Evolutionary conservation across 2,888 invertebrate species (phyloP).

Genomic region (Clistopyga incitator): DNA sequence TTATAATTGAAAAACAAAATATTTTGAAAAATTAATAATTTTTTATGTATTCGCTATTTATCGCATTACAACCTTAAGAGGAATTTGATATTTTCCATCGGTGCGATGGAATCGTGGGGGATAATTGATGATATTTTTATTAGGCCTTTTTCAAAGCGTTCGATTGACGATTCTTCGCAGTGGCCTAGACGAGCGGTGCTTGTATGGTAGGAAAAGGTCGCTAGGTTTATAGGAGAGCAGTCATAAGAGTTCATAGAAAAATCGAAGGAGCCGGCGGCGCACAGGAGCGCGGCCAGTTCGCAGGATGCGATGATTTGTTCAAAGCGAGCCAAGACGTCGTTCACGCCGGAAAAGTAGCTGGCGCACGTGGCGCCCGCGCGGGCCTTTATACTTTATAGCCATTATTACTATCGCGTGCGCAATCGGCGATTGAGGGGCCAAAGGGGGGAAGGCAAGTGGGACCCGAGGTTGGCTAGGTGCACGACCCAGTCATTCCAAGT

Average conservation of each 20-base stretch:
- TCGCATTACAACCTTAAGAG: too few relatives aligned
- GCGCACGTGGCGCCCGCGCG: constrained; percentile 47
- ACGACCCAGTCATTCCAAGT: background rate
- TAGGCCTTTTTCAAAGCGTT: background rate
- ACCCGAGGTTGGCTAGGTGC: background rate
- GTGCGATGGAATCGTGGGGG: background rate
- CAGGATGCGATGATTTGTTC: constrained; percentile 59
- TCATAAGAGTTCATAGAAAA: constrained; percentile 20
- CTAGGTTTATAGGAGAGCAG: background rate
- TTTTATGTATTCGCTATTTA: background rate
- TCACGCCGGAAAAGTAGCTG: constrained; percentile 42
- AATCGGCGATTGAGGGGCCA: constrained; percentile 57
- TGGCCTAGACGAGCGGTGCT: constrained; percentile 23
- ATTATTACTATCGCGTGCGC: constrained; percentile 64
- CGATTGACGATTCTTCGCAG: background rate
- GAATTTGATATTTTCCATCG: background rate
- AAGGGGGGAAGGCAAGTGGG: constrained; percentile 12
- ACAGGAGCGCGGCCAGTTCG: background rate
- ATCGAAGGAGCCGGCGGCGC: constrained; percentile 34
- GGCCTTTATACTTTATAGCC: constrained; percentile 63
- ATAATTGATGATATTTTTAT: constrained; percentile 11
- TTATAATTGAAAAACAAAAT: too few relatives aligned
- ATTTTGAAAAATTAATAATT: too few relatives aligned
- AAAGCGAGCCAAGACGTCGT: constrained; percentile 55
- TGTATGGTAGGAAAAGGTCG: background rate